Conservation (phyloP, 2,797 vertebrate genomes). For the Tauraco hartlaubi region DNA sequence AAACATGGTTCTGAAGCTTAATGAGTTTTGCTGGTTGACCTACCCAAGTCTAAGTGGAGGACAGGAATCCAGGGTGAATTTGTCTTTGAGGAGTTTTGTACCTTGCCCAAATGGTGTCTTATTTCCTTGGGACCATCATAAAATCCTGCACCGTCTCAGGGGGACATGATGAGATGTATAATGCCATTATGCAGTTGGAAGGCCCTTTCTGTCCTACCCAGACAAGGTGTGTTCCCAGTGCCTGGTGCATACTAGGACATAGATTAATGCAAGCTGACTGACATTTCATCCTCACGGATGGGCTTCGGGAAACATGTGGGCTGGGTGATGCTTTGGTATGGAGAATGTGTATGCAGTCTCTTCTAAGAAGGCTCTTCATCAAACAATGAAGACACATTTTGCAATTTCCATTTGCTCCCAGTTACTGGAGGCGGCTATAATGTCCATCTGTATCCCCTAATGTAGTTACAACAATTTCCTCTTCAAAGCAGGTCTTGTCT, state of each 20-base stretch:
- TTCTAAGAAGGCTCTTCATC: neutral
- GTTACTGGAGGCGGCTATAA: neutral
- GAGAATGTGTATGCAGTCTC: neutral
- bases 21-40: neutral
- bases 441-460: neutral
- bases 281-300: neutral
- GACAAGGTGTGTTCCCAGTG: accelerated
- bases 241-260: neutral
- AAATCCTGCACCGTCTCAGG: neutral
- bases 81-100: neutral
- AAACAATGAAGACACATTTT: neutral
- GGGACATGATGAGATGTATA: neutral
- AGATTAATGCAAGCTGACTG: neutral
- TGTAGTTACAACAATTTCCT: neutral
- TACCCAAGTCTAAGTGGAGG: neutral
- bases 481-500: neutral
- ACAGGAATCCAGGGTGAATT: neutral
- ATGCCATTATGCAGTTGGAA: neutral
- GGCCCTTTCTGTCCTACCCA: neutral
- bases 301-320: neutral
- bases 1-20: neutral
- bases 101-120: neutral
- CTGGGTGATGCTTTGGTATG: neutral
- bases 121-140: neutral
- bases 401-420: neutral